These are phyloP conservation scores for Mormyrus lacerda DNA, from an alignment of 2,113 vertebrate genomes.

Conservation along the genomic window DNA sequence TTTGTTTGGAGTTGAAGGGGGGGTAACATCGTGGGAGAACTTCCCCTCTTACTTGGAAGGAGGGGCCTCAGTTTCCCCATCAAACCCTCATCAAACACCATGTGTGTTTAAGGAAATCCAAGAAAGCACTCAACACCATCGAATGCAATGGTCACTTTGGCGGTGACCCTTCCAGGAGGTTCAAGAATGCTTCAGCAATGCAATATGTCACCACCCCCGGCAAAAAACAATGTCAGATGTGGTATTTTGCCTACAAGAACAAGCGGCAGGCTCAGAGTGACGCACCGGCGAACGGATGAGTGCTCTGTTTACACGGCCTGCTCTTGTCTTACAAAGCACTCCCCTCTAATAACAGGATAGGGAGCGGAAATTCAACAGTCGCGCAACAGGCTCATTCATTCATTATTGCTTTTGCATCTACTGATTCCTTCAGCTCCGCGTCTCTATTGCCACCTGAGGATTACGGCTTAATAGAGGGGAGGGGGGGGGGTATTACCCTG, in stretches of 20 bases:
- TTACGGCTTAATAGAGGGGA: neutral
- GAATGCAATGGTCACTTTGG: neutral
- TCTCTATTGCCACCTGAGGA: neutral
- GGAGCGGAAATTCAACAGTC: neutral
- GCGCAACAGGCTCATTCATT: neutral
- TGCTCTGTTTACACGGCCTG: neutral
- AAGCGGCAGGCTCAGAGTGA: neutral
- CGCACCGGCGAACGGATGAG: neutral
- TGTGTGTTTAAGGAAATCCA: neutral
- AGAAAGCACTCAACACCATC: neutral
- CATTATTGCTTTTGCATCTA: neutral
- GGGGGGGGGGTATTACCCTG: neutral
- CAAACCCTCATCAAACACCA: neutral
- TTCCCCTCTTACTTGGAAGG: neutral
- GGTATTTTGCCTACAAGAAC: neutral
- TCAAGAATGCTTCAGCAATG: slow-evolving; percentile 3
- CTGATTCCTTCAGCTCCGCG: neutral
- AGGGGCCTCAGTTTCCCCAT: neutral
- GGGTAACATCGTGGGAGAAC: neutral
- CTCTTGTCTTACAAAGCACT: neutral
- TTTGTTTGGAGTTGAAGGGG: neutral
- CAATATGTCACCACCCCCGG: slow-evolving; percentile 4
- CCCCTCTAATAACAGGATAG: neutral
- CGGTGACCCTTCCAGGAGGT: too few species aligned
- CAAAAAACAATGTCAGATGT: neutral